These are phyloP conservation scores for Sebastolobus alascanus DNA, from an alignment of 2,797 vertebrate genomes.

Conservation along the genomic window DNA sequence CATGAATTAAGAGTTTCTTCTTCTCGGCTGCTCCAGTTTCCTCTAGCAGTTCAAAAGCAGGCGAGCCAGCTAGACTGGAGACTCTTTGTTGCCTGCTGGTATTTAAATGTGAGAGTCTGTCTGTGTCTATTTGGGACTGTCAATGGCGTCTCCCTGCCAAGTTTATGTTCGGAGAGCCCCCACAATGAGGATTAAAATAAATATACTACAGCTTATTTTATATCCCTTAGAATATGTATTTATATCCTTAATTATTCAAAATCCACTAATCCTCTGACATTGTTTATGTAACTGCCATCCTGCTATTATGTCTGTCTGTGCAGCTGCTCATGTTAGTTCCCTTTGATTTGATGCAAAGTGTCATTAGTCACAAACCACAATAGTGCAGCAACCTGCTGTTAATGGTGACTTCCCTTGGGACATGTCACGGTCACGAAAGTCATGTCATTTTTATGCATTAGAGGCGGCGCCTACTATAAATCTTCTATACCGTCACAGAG, in stretches of 20 bases:
- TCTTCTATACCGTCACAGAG: conserved; percentile 23
- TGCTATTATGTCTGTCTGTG: conserved; percentile 1
- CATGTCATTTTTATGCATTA: conserved; percentile 48
- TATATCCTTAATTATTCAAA: not conserved
- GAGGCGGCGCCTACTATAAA: conserved; percentile 22
- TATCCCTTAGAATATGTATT: not conserved
- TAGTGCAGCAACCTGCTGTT: conserved; percentile 28
- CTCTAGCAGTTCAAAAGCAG: not conserved
- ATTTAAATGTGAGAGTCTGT: not conserved
- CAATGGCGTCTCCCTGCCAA: not conserved
- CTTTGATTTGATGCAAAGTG: conserved; percentile 36
- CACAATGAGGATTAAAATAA: not conserved
- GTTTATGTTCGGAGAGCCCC: not conserved
- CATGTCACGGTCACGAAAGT: conserved; percentile 34
- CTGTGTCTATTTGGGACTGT: not conserved
- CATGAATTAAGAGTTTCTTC: conserved; percentile 9
- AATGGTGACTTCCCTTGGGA: conserved; percentile 44
- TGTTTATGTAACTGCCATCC: conserved; percentile 10
- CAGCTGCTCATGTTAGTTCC: not conserved
- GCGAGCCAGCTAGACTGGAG: not conserved
- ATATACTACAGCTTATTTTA: not conserved
- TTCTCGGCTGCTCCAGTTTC: not conserved
- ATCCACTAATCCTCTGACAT: not conserved
- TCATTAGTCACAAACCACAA: conserved; percentile 37
- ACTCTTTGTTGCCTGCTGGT: not conserved